Evolutionary conservation across 2,888 invertebrate species (phyloP).

Genomic region (Oscheius sp.): DNA sequence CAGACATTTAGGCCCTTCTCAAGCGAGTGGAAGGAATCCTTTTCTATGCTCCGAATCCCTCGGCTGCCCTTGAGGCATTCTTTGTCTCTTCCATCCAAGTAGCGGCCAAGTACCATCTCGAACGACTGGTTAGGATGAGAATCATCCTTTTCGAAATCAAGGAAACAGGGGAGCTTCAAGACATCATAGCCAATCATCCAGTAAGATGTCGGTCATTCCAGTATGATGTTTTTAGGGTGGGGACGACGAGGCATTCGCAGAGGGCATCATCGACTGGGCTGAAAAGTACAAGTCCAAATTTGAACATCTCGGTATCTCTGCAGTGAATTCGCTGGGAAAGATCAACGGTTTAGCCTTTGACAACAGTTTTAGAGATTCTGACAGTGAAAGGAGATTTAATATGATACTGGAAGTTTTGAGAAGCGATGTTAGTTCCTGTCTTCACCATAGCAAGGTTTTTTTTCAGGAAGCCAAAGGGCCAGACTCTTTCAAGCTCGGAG

Average conservation of each 20-base stretch:
- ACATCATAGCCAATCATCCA: slow-evolving; percentile 10
- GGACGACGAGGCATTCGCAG: slow-evolving; percentile 18
- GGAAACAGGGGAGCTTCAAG: slow-evolving; percentile 6
- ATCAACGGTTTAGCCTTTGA: slow-evolving; percentile 9
- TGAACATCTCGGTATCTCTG: slow-evolving; percentile 4
- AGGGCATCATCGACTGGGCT: slow-evolving; percentile 25
- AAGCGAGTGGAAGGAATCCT: slow-evolving; percentile 11
- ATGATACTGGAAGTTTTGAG: neutral
- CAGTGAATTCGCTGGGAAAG: neutral
- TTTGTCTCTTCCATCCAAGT: slow-evolving; percentile 19
- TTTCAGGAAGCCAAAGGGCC: slow-evolving; percentile 11
- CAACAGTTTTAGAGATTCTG: neutral
- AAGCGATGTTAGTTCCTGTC: neutral
- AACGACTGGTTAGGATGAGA: neutral
- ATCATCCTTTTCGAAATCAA: slow-evolving; percentile 22
- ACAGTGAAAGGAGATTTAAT: neutral
- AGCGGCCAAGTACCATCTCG: slow-evolving; percentile 13
- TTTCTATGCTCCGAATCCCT: slow-evolving; percentile 9
- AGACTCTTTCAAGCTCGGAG: neutral
- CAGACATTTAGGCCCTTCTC: neutral
- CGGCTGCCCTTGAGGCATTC: slow-evolving; percentile 7
- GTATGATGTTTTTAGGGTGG: neutral
- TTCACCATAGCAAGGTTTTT: neutral
- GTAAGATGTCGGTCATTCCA: neutral
- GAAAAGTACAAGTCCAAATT: slow-evolving; percentile 5